Evolutionary conservation across 2,113 vertebrate species (phyloP).

Genomic region (Macaca mulatta): DNA sequence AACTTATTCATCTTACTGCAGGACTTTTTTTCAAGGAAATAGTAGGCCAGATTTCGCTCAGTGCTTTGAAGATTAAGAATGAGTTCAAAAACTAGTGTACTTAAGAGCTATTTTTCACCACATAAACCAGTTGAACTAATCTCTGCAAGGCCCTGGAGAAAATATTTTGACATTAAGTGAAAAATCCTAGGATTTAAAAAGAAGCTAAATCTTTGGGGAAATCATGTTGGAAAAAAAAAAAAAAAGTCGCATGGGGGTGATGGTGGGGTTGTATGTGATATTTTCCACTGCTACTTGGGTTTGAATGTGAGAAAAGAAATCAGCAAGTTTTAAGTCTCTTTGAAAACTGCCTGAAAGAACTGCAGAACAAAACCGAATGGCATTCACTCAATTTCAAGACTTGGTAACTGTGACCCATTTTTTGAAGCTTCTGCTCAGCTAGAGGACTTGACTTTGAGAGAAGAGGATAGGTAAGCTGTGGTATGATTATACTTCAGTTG

Average conservation of each 20-base stretch:
- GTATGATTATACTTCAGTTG: not conserved
- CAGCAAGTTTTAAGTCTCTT: not conserved
- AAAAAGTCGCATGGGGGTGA: not conserved
- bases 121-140: not conserved
- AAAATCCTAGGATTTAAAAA: not conserved
- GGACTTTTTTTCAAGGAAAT: not conserved
- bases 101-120: not conserved
- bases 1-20: not conserved
- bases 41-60: not conserved
- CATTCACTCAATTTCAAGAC: not conserved
- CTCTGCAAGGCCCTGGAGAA: not conserved
- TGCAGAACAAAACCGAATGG: not conserved
- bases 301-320: not conserved
- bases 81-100: not conserved
- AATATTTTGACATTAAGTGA: not conserved
- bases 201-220: not conserved
- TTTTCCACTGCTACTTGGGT: not conserved
- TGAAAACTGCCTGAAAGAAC: not conserved
- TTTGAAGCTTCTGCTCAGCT: not conserved
- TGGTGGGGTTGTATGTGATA: too few species aligned
- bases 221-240: not conserved
- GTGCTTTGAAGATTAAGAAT: not conserved
- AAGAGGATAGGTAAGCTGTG: not conserved
- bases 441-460: not conserved
- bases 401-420: too few species aligned